Conservation (phyloP, 2,113 vertebrate genomes). For the Chrysochloris asiatica region DNA sequence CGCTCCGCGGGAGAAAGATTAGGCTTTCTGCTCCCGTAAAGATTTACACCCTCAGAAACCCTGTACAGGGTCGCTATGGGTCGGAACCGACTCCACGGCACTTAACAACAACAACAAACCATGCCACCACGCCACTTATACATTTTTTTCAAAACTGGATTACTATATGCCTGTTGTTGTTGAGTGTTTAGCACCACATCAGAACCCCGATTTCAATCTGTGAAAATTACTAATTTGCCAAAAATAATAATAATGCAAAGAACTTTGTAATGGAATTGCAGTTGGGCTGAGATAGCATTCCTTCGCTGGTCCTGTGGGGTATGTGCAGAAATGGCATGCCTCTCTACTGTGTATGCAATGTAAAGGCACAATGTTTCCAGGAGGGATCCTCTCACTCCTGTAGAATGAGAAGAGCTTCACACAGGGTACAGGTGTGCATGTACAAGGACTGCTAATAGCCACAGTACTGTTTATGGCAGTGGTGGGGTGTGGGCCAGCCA, state of each 20-base stretch:
- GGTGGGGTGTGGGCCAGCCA: no score
- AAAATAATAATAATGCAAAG: not conserved
- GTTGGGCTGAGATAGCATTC: not conserved
- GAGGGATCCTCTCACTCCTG: no score
- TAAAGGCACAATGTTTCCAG: not conserved
- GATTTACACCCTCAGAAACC: no score
- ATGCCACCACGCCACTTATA: no score
- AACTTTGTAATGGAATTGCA: not conserved
- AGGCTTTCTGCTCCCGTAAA: no score
- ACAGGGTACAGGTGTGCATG: not conserved
- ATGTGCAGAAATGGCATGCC: not conserved
- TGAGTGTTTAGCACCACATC: no score
- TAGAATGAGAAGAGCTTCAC: not conserved
- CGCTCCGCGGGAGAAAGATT: no score
- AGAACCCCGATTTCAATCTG: no score
- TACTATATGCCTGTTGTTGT: not conserved
- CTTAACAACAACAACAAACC: no score
- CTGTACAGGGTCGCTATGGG: no score
- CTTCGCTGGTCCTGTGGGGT: not conserved
- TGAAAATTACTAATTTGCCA: not conserved
- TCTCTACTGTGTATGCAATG: not conserved
- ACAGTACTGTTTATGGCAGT: not conserved
- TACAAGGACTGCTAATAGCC: not conserved
- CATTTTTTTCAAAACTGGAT: not conserved
- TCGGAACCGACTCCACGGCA: no score